Base-by-base conservation (phyloP, 2,113 vertebrate genomes). In the Syngnathus floridae region DNA sequence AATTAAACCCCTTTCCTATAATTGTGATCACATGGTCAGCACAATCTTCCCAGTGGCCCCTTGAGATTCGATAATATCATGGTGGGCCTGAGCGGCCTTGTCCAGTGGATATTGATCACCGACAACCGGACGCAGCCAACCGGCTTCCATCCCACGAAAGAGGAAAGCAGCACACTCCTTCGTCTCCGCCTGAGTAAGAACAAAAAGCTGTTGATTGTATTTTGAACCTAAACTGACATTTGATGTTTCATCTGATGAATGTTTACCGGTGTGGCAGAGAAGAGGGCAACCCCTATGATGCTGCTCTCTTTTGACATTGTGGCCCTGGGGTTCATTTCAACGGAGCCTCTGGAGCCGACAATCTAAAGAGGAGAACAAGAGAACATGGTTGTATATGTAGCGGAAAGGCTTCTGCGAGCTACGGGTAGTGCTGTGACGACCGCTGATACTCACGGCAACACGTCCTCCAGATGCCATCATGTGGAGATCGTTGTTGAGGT, bases 301-400 rank as follows among this genome's bases (percentile, higher is more conserved):
- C 93, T 92, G 31, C 88, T 86, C 80, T 97, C 95, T 59, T 94
- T 97, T 7, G 8, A 19, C 92, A 98, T 97, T 17, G 81, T 88
- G 76, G 96, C 94, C 62, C 95, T 89, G 4, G 96, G 96, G 62
- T 93, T 92, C 74, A 98, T 94, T 84, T 98, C 92, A 26, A 93
- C 64, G 2, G 92, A 14, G 31, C 95, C 96, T 77, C 95, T 87
- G 73, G 64, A 90, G 73, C 96, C 96, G 21, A 99, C 89, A 1
- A 97, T 66, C 96, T 99, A 38, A 9, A 61, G 14, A 35, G 0
- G 14, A 38, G 58, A 61, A 61, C 43, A 31, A 14, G 58, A 38
- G 17, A 40, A 38, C 36, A 41, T n/a, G 19, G 7, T 60, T 10
- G 37, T 12, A 56, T n/a, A 38, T 41, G 38, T 7, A 9, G 6